A percentile compares a stretch with the other conserved stretches of the same genome.
phyloP scores from a whole-genome alignment of 1,140 invertebrate species.

The Heliconius eleuchia region DNA sequence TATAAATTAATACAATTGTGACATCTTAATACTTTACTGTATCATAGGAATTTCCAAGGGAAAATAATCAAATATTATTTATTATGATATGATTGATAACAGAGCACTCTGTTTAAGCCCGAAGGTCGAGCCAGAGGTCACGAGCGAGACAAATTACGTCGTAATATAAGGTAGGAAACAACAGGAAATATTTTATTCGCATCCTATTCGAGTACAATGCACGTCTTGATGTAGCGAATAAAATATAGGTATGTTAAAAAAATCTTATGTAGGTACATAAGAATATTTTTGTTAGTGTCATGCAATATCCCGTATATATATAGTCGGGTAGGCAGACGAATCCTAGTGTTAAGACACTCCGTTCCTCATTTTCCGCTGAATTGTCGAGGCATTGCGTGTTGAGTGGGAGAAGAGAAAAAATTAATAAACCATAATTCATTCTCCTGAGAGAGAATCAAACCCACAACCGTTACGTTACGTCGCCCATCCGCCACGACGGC shows the following conservation, averaged over 20 bases:
- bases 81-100: conserved; percentile 25
- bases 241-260: too few species aligned
- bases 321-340: too few species aligned
- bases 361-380: too few species aligned
- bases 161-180: conserved; percentile 36
- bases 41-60: conserved; percentile 1
- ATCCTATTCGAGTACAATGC: neutral
- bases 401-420: too few species aligned
- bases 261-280: too few species aligned
- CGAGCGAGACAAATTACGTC: conserved; percentile 27
- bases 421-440: too few species aligned
- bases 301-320: too few species aligned
- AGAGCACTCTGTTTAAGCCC: conserved; percentile 28
- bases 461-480: too few species aligned
- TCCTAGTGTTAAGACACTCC: too few species aligned
- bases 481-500: neutral
- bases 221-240: neutral
- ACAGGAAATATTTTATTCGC: conserved; percentile 43
- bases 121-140: conserved; percentile 39
- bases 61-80: conserved; percentile 1
- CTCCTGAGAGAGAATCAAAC: too few species aligned
- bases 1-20: neutral
- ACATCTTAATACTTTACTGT: neutral
- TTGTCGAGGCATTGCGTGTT: too few species aligned
- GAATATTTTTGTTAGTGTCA: too few species aligned